Base-by-base conservation (phyloP, 2,888 invertebrate species). In the Aphidoletes aphidimyza region DNA sequence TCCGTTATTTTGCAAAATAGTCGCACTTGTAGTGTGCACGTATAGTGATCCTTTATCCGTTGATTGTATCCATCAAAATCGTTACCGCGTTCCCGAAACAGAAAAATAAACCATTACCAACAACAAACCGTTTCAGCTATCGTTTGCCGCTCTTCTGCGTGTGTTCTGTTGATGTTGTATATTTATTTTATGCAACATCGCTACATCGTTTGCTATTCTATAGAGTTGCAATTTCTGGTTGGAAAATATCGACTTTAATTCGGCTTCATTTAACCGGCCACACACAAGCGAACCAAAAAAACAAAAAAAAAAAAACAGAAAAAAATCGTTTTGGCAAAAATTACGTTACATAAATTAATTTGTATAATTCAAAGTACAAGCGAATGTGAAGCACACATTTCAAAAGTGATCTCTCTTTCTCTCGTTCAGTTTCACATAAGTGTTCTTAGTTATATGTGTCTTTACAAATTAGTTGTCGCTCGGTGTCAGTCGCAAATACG, bases 271-370 rank as follows among this genome's bases (percentile, higher is more conserved):
- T 30, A 69, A n/a, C 69, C 69, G 69, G 34, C 34, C 69, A 69
- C 42, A 54, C 17, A 34, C 26, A n/a, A n/a, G n/a, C n/a, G n/a
- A n/a, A n/a, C n/a, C n/a, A n/a, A n/a, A n/a, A n/a, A n/a, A n/a
- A n/a, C n/a, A n/a, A n/a, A n/a, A n/a, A n/a, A n/a, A n/a, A n/a
- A n/a, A n/a, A n/a, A n/a, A n/a, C n/a, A n/a, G n/a, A n/a, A n/a
- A n/a, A n/a, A n/a, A n/a, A n/a, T n/a, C n/a, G n/a, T n/a, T 22
- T 22, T 22, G 54, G 22, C 30, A 54, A 47, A 54, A 14, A 30
- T 42, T 69, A 69, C 69, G 14, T 69, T 69, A 69, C 69, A 69
- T 30, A 69, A 30, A 69, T 69, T 69, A 30, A 69, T 69, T n/a
- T 69, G 69, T 69, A 22, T 69, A 26, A 69, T 30, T 69, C 69